These are phyloP conservation scores for Sebastes taczanowskii DNA, from an alignment of 2,797 vertebrate species.

Conservation along the genomic window DNA sequence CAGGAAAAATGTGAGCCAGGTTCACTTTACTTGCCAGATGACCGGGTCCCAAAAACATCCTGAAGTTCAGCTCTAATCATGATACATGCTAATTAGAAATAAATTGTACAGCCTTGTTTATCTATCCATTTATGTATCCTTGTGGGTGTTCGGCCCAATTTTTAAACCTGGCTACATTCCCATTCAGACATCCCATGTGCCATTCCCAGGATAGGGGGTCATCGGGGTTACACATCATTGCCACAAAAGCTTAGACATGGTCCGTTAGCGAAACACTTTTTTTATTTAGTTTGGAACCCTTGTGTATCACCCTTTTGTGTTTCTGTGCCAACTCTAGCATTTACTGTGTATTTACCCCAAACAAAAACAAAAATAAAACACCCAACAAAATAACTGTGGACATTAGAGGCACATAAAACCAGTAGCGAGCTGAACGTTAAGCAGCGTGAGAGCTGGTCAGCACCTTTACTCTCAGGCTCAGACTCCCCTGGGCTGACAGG, in stretches of 20 bases:
- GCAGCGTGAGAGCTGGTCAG: constrained; percentile 55
- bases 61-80: constrained; percentile 4
- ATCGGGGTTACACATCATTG: constrained; percentile 20
- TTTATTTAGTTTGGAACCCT: constrained; percentile 14
- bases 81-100: background rate
- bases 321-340: constrained; percentile 18
- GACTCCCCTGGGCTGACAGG: constrained; percentile 55
- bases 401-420: constrained; percentile 57
- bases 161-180: background rate
- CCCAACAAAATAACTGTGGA: constrained; percentile 34
- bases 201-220: background rate
- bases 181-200: constrained; percentile 6
- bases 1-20: background rate
- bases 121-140: background rate
- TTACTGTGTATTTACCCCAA: constrained; percentile 35
- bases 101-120: background rate
- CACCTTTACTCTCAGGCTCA: constrained; percentile 54
- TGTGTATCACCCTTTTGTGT: background rate
- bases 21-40: background rate
- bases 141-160: background rate
- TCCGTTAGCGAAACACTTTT: constrained; percentile 20
- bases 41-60: background rate
- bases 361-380: constrained; percentile 37
- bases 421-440: constrained; percentile 40
- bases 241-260: constrained; percentile 31